Conservation (phyloP, 2,797 vertebrate species). For the Cacajao melanocephalus region DNA sequence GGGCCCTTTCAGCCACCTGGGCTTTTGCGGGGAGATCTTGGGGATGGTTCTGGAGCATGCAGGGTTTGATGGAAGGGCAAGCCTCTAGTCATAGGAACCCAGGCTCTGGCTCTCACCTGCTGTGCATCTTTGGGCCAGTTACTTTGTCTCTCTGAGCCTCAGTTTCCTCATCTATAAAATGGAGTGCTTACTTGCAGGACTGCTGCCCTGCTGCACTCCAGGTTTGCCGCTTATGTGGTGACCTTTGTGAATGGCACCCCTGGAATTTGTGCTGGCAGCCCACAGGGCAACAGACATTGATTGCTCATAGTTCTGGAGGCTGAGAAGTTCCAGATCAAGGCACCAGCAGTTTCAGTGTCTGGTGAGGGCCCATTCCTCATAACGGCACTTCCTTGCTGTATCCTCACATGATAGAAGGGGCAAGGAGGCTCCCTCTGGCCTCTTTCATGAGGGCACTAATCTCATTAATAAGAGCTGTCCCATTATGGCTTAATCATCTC, state of each 20-base stretch:
- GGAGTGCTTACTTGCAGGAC: not conserved
- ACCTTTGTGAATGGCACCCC: not conserved
- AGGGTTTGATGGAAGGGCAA: not conserved
- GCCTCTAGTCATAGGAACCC: not conserved
- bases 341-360: not conserved
- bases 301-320: not conserved
- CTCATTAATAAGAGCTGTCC: not conserved
- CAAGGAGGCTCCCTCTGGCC: not conserved
- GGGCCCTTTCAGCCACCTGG: not conserved
- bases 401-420: not conserved
- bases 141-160: not conserved
- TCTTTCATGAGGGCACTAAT: not conserved
- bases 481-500: not conserved
- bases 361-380: not conserved
- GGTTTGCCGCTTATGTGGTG: not conserved
- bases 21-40: not conserved
- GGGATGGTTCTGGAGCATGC: not conserved
- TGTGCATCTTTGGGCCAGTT: not conserved
- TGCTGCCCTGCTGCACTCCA: not conserved
- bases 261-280: not conserved
- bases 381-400: not conserved
- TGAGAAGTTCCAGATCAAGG: not conserved
- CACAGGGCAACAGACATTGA: not conserved
- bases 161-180: conserved; percentile 14
- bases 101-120: not conserved